Percentiles rank a stretch among this genome's conserved stretches.
Evolutionary conservation across 2,888 invertebrate species (phyloP).

Genomic region (Stenodema calcarata): DNA sequence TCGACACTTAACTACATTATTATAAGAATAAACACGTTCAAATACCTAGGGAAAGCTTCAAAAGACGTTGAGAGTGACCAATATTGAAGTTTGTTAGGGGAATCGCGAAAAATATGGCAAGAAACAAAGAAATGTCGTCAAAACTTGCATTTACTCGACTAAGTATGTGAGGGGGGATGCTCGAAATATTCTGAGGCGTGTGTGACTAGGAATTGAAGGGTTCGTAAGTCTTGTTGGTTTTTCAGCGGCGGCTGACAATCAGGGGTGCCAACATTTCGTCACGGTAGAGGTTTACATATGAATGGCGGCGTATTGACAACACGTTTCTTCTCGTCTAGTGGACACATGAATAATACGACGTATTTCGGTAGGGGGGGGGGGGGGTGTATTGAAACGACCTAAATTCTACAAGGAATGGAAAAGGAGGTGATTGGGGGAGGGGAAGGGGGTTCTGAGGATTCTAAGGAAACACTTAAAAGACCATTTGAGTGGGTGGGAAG

Average conservation of each 20-base stretch:
- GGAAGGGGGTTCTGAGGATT: neutral
- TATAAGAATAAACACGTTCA: neutral
- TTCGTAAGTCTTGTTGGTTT: neutral
- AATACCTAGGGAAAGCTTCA: neutral
- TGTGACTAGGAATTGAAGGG: slow-evolving; percentile 30
- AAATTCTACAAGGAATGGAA: neutral
- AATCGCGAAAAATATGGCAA: neutral
- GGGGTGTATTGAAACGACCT: neutral
- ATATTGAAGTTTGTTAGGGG: neutral
- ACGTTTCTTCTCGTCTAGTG: neutral
- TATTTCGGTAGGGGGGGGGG: too few species aligned
- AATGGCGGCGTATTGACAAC: neutral
- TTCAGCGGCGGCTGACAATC: neutral
- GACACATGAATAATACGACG: neutral
- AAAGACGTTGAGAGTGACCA: neutral
- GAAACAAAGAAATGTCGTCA: neutral
- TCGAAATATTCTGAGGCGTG: neutral
- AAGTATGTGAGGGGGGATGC: neutral
- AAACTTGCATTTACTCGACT: neutral
- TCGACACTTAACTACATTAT: neutral
- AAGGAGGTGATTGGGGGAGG: neutral
- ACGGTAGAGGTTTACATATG: neutral
- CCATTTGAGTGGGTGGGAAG: neutral
- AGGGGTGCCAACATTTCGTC: neutral
- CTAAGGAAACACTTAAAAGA: neutral